Evolutionary conservation across 2,888 invertebrate genomes (phyloP).

Genomic region (Mycalesis mineus): DNA sequence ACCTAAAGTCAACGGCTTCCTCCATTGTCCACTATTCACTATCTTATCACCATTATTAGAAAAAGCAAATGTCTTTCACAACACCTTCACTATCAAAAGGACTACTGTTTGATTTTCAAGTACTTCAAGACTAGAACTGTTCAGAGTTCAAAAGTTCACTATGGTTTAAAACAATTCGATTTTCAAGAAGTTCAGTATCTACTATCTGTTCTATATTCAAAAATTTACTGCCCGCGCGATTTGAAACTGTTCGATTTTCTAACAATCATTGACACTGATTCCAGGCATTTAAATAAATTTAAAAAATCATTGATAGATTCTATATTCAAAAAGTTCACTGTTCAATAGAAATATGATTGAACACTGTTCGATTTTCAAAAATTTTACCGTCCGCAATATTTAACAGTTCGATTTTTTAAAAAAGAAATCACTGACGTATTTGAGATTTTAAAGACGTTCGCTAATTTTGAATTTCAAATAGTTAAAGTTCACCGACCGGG

Average conservation of each 20-base stretch:
- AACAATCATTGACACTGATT: too few relatives aligned
- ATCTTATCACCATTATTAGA: constrained; percentile 46
- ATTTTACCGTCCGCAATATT: background rate
- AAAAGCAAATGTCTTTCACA: constrained; percentile 18
- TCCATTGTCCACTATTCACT: constrained; percentile 40
- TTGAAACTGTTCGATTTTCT: background rate
- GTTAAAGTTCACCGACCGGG: background rate
- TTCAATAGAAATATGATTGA: background rate
- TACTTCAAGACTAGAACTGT: too few relatives aligned
- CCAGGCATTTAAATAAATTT: too few relatives aligned
- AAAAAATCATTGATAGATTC: too few relatives aligned
- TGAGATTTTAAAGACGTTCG: too few relatives aligned
- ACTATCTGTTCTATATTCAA: background rate
- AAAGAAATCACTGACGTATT: too few relatives aligned
- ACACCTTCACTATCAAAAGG: background rate
- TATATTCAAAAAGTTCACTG: background rate
- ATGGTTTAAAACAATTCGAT: too few relatives aligned
- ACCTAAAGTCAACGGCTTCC: constrained; percentile 54
- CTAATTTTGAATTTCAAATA: too few relatives aligned
- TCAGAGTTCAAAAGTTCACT: too few relatives aligned
- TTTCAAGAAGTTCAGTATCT: background rate
- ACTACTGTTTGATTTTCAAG: background rate
- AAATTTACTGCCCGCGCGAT: background rate
- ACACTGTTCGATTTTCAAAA: background rate
- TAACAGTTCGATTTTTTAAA: background rate